phyloP scores from a whole-genome alignment of 1,140 invertebrate genomes.

The Holotrichia oblita region DNA sequence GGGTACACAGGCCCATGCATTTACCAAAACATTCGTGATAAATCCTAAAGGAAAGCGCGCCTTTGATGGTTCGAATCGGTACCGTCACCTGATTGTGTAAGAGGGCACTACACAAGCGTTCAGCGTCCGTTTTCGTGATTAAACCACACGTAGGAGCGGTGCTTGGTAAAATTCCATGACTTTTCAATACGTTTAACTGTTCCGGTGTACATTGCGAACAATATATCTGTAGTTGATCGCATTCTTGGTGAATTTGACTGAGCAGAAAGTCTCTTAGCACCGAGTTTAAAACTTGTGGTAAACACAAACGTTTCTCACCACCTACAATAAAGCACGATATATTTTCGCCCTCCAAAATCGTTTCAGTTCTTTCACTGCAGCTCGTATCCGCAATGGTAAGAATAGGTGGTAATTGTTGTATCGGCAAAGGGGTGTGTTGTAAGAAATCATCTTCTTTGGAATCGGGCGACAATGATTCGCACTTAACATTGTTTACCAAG shows the following conservation, averaged over 20 bases:
- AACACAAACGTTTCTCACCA: constrained; percentile 92
- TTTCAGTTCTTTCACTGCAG: constrained; percentile 86
- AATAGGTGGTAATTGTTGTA: constrained; percentile 79
- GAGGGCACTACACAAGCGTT: constrained; percentile 89
- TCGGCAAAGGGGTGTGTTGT: constrained; percentile 61
- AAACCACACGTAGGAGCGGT: constrained; percentile 91
- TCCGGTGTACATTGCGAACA: constrained; percentile 92
- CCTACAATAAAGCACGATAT: constrained; percentile 96
- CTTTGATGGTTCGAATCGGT: constrained; percentile 60
- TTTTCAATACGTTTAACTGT: constrained; percentile 92
- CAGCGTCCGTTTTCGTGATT: constrained; percentile 98
- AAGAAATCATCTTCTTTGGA: constrained; percentile 57
- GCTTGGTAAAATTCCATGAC: constrained; percentile 83
- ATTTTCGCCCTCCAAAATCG: constrained; percentile 87
- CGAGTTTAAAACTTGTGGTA: constrained; percentile 83
- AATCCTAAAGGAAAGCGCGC: constrained; percentile 71
- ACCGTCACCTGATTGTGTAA: constrained; percentile 67
- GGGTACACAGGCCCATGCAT: constrained; percentile 86
- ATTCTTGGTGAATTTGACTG: constrained; percentile 93
- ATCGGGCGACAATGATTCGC: constrained; percentile 52
- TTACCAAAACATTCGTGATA: constrained; percentile 98
- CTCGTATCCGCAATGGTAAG: constrained; percentile 83
- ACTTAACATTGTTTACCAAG: constrained; percentile 58
- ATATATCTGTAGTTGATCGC: constrained; percentile 95
- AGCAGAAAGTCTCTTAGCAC: constrained; percentile 90